Evolutionary conservation across 2,797 vertebrate genomes (phyloP), one percentile per base, ranked within the genome.

Genomic region (Sternotherus odoratus): DNA sequence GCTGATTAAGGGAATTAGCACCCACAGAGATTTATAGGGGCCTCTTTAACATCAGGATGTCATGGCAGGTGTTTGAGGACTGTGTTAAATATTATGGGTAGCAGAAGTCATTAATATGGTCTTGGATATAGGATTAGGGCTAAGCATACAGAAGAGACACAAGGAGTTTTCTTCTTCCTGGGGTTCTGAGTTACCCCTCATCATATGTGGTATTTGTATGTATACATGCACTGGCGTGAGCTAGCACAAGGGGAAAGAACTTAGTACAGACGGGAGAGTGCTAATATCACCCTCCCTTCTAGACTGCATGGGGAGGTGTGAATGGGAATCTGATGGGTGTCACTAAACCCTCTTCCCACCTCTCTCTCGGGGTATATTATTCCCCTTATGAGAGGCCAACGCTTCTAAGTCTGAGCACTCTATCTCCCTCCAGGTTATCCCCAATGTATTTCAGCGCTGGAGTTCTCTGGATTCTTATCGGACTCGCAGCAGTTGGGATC

Each of bases 381-480:
- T 86, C 48, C 46, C 0, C 36, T 21, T 66, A 0, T 6, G 3
- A 0, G 1, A 66, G 8, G 49, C 81, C 69, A 19, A 23, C 1
- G 6, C 19, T 74, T 39, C 30, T 66, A 0, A 0, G 10, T 77
- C 77, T 85, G 82, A 94, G 56, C 60, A 66, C 46, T n/a, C 30
- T 91, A 17, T 94, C n/a, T 88, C 63, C 77, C 3, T 12, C 11
- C 97, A 99, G 99, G 87, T 91, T 99, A 69, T 9, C 95, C 66
- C 98, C 99, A 0, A 97, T 99, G 63, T 99, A 99, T 49, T 97
- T 98, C 80, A 96, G 97, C 4, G 94, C 98, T 6, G 93, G 96
- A 86, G 90, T 98, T 77, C 98, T 98, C 33, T 99, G 99, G 99
- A 82, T 97, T 92, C 98, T 99, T 26, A 69, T 98, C 2, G 97